Conservation (phyloP, 2,888 invertebrate species). For the Scaptomyza parva region DNA sequence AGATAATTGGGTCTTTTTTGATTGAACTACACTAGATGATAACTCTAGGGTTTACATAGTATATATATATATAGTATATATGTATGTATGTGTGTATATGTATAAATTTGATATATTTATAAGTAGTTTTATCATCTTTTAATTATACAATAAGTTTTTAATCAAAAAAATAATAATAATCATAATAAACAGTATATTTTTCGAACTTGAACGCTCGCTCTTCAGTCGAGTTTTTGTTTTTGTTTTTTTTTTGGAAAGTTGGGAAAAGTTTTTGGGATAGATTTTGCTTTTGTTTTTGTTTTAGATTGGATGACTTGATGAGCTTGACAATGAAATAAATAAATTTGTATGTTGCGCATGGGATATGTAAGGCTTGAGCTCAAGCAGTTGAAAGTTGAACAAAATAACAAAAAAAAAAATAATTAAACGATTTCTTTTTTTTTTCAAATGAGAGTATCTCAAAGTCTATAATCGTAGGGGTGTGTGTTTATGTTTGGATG, state of each 20-base stretch:
- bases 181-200: conserved; percentile 75
- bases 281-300: conserved; percentile 21
- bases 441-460: conserved; percentile 29
- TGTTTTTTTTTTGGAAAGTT: conserved; percentile 49
- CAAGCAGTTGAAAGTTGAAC: conserved; percentile 31
- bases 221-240: conserved; percentile 75
- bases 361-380: conserved; percentile 68
- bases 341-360: conserved; percentile 75
- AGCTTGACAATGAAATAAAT: conserved; percentile 79
- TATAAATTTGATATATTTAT: conserved; percentile 54
- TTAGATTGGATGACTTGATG: conserved; percentile 46
- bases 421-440: conserved; percentile 11
- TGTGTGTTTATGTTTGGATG: conserved; percentile 19
- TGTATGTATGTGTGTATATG: conserved; percentile 32
- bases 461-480: conserved; percentile 41
- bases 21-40: conserved; percentile 71
- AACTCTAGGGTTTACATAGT: conserved; percentile 59
- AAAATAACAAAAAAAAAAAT: conserved; percentile 16
- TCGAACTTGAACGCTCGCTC: conserved; percentile 79
- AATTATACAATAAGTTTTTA: conserved; percentile 61
- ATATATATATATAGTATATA: conserved; percentile 32
- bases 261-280: conserved; percentile 2
- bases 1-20: conserved; percentile 76
- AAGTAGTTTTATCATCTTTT: conserved; percentile 62
- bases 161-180: conserved; percentile 43